Base-by-base conservation (phyloP, 1,140 invertebrate species). In the Cydia splendana region DNA sequence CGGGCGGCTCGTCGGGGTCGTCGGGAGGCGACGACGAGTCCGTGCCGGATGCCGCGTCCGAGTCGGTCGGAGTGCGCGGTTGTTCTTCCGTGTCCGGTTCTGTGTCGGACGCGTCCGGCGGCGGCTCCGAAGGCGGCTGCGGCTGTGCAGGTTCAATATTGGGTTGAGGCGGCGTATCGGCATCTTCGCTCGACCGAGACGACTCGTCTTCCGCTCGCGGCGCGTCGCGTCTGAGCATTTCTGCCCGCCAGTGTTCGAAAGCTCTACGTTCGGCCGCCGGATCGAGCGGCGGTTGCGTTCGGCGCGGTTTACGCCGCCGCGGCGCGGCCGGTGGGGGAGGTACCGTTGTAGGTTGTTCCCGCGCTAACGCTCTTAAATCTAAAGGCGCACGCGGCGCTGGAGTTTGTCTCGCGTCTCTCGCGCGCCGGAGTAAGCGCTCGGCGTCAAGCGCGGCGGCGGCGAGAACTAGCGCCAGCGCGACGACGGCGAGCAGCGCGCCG, bases 201-300 rank as follows among this genome's bases (percentile, higher is more conserved):
- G 84, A 84, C 65, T 86, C 83, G 48, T 85, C 84, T 24, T 81
- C 82, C 5, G 75, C 75, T 18, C 79, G 77, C 2, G 84, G 79
- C 30, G 80, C 81, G 9, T 75, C 75, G 34, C 79, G 78, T 4
- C 85, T 77, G 15, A 88, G 71, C 24, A 86, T 85, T 28, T 85
- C 83, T 6, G 79, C 82, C 0, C 88, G 84, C 88, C 85, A 88
- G 9, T 82, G 85, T 74, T 89, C 87, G 78, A 88, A 87, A 30
- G 86, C 86, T 53, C 83, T 79, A 5, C 87, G 78, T 42, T 88
- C 88, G 45, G 85, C 84, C 10, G 74, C 79, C 30, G 87, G 82
- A 76, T 86, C 86, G 0, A 76, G 81, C 18, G 80, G 77, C 6
- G 82, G 48, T 18, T 73, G 81, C 65, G 76, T 74, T 65, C 78